Percentiles rank a stretch among this genome's conserved stretches.
phyloP scores from a whole-genome alignment of 2,797 vertebrate species.

The Choloepus didactylus region DNA sequence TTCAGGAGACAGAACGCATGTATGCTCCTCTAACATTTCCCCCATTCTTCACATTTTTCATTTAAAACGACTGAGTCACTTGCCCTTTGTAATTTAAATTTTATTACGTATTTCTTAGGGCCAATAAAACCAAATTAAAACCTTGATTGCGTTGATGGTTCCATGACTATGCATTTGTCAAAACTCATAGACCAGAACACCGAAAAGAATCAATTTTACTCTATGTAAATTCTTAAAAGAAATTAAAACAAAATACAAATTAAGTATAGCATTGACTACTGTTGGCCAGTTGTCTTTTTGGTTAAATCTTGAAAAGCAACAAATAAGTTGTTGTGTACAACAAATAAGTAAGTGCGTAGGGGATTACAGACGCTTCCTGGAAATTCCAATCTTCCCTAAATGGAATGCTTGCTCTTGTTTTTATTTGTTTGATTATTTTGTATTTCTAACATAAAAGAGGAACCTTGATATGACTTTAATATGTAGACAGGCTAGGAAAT shows the following conservation, averaged over 20 bases:
- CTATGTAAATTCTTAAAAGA: neutral
- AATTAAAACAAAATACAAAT: slow-evolving; percentile 9
- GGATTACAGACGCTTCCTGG: neutral
- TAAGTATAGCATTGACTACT: neutral
- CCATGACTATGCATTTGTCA: neutral
- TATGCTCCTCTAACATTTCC: neutral
- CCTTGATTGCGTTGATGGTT: neutral
- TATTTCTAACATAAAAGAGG: neutral
- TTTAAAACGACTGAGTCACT: neutral
- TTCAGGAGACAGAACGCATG: neutral
- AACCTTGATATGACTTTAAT: neutral
- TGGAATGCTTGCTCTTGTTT: neutral
- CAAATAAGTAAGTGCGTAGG: rapidly evolving
- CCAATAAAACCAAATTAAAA: neutral
- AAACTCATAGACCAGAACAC: neutral
- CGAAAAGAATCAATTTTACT: neutral
- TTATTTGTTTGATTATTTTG: neutral
- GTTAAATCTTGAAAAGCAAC: neutral
- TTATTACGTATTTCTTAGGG: neutral
- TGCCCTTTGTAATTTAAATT: neutral
- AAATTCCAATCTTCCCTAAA: neutral
- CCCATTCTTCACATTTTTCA: neutral
- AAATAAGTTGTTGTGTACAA: neutral
- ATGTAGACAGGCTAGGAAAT: slow-evolving; percentile 20
- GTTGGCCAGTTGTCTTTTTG: neutral